Evolutionary conservation across 2,113 vertebrate species (phyloP).

Genomic region (Panthera uncia): DNA sequence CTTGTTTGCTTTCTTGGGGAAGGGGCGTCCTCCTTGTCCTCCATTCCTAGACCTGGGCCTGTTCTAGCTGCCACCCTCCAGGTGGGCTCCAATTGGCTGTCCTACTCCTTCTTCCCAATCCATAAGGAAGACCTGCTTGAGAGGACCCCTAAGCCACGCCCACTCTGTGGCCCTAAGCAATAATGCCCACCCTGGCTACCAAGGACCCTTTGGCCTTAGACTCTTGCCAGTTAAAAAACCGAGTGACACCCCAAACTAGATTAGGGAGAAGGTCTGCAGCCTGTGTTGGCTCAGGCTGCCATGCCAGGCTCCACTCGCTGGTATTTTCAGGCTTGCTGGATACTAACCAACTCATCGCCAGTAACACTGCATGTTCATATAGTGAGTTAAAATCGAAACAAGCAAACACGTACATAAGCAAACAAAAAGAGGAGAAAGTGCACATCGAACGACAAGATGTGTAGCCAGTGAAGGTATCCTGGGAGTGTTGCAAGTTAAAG

Average conservation of each 20-base stretch:
- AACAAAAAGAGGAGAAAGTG: background rate
- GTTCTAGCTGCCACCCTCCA: background rate
- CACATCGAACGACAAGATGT: background rate
- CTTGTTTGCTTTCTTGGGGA: slow-evolving; percentile 3
- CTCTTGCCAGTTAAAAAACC: slow-evolving; percentile 67
- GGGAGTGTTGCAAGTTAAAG: slow-evolving; percentile 81
- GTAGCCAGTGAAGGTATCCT: slow-evolving; percentile 77
- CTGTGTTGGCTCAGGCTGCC: slow-evolving; percentile 76
- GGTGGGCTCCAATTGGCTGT: background rate
- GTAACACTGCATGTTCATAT: slow-evolving; percentile 85
- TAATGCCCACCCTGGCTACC: slow-evolving; percentile 79
- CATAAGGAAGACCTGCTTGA: slow-evolving; percentile 41
- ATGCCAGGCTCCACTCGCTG: slow-evolving; percentile 80
- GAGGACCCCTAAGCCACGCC: slow-evolving; percentile 39
- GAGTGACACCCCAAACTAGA: slow-evolving; percentile 16
- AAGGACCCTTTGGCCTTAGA: slow-evolving; percentile 78
- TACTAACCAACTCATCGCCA: slow-evolving; percentile 77
- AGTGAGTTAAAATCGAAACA: slow-evolving; percentile 52
- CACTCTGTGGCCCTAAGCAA: slow-evolving; percentile 82
- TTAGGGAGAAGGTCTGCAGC: slow-evolving; percentile 54
- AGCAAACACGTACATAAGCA: background rate
- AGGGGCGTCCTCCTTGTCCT: background rate
- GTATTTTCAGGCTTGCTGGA: slow-evolving; percentile 84
- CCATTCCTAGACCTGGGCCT: background rate
- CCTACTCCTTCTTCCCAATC: background rate